Conservation (phyloP, 2,888 invertebrate genomes). For the Sycophila texana region DNA sequence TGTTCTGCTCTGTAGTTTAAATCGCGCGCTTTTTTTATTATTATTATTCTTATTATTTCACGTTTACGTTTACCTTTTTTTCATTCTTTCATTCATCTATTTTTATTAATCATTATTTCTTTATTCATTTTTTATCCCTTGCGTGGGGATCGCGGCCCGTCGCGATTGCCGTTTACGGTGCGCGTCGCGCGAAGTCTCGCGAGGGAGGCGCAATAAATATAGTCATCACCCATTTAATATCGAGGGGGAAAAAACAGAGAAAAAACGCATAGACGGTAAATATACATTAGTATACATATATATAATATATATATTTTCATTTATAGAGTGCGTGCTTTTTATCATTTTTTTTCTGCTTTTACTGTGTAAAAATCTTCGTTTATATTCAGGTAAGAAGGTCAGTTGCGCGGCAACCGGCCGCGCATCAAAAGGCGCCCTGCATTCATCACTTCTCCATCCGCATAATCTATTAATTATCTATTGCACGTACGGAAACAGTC, state of each 20-base stretch:
- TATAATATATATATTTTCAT: conserved; percentile 35
- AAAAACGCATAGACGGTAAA: conserved; percentile 44
- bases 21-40: conserved; percentile 34
- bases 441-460: conserved; percentile 23
- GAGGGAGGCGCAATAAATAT: conserved; percentile 51
- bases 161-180: conserved; percentile 40
- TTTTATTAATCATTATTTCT: too few species aligned
- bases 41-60: too few species aligned
- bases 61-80: too few species aligned
- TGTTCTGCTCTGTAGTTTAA: conserved; percentile 65
- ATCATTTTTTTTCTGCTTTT: neutral
- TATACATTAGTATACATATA: conserved; percentile 48
- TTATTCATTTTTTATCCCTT: too few species aligned
- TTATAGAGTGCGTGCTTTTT: conserved; percentile 53
- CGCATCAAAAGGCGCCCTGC: conserved; percentile 53
- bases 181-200: conserved; percentile 41
- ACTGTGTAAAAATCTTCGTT: conserved; percentile 49
- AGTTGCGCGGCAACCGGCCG: neutral
- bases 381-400: conserved; percentile 50
- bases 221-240: conserved; percentile 44
- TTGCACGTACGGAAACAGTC: conserved; percentile 58
- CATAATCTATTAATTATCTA: conserved; percentile 45
- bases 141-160: conserved; percentile 20
- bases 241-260: conserved; percentile 46
- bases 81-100: too few species aligned